Evolutionary conservation across 2,113 vertebrate genomes (phyloP), one percentile per base, ranked within the genome.

Genomic region (Phaetusa simplex): DNA sequence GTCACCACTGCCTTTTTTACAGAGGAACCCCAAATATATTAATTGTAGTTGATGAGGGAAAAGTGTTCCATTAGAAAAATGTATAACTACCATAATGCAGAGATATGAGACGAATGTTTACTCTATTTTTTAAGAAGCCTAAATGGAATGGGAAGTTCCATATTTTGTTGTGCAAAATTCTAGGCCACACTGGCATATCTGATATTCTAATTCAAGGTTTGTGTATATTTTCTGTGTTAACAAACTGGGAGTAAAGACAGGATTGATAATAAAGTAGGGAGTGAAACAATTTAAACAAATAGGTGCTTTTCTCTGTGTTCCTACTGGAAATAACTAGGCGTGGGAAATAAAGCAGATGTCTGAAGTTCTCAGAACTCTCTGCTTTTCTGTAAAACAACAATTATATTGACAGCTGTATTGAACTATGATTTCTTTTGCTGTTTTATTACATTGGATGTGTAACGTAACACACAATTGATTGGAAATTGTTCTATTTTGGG

Each of bases 321-420:
- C 79, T 47, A 23, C 43, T 5, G 2, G 27, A 56, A 45, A 23
- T 67, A 72, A 17, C 8, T 36, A 14, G 9, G 13, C 76, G 8
- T 93, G 62, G 42, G 84, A 93, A 95, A 53, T 79, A 49, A 76
- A 79, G 27, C 52, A 86, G 70, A 2, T 88, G 78, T 40, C 32
- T 80, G 20, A 86, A 88, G 53, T 43, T 72, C 52, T 82, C 22
- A 22, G 50, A 73, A 67, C 34, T 73, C 17, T 77, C 52, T 50
- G 36, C 34, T 50, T 40, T 88, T 55, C 23, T 82, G 9, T 38
- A 45, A 67, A 81, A 53, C 16, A 26, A 11, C 6, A 1, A 14
- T 30, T 55, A 32, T 12, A 34, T 59, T 32, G 21, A 38, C 16
- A 36, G 23, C 30, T 64, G 49, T 93, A 49, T 29, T 66, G 30